A percentile compares a stretch with the other conserved stretches of the same genome.
Conservation (phyloP, 2,888 invertebrate genomes). For the Antitype chi region DNA sequence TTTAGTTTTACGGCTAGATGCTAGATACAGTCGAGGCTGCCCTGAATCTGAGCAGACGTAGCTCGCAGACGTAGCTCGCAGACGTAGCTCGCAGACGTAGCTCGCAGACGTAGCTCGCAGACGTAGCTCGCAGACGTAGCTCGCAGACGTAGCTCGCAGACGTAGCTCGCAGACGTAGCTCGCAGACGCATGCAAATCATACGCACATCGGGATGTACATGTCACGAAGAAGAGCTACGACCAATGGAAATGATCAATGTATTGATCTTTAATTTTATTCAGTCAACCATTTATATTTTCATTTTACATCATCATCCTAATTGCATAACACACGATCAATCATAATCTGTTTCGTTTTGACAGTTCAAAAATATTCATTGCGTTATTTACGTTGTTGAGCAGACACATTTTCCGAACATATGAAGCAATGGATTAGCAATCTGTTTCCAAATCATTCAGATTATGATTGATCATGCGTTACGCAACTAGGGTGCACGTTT, state of each 20-base stretch:
- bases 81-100: background rate
- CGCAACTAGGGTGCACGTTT: background rate
- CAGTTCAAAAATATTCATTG: too few species aligned
- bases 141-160: constrained; percentile 5
- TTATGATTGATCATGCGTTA: too few species aligned
- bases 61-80: constrained; percentile 5
- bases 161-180: background rate
- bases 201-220: background rate
- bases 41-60: constrained; percentile 14
- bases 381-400: too few species aligned
- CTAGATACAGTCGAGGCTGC: constrained; percentile 44
- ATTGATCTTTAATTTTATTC: background rate
- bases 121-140: constrained; percentile 11
- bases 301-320: background rate
- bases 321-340: too few species aligned
- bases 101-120: too few species aligned
- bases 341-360: too few species aligned
- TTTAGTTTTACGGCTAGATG: constrained; percentile 32
- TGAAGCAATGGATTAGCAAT: too few species aligned
- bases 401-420: too few species aligned
- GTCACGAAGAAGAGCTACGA: background rate
- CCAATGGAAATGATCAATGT: background rate
- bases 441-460: too few species aligned
- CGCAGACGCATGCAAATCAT: background rate
- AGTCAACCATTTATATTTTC: background rate